Evolutionary conservation across 2,888 invertebrate species (phyloP).

Genomic region (Desoria tigrina): DNA sequence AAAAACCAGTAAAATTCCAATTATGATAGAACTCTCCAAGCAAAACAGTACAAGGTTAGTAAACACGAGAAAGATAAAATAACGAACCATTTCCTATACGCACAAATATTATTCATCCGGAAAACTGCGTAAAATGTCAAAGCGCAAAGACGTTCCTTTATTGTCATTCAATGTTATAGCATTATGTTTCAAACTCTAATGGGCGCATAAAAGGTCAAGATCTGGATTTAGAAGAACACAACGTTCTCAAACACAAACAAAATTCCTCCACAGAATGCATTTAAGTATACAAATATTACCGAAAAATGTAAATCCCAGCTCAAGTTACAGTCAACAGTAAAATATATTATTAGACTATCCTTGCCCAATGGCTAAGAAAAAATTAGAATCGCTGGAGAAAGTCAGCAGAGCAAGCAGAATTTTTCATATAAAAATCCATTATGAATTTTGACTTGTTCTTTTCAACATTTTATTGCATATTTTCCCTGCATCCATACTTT

Average conservation of each 20-base stretch:
- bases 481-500: not conserved
- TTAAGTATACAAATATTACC: no score
- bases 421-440: conserved; percentile 24
- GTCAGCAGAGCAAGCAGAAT: not conserved
- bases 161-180: not conserved
- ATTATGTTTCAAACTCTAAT: conserved; percentile 38
- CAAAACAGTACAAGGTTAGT: no score
- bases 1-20: no score
- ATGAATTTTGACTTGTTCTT: conserved; percentile 29
- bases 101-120: no score
- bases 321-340: no score
- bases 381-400: not conserved
- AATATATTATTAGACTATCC: no score
- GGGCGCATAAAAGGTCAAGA: conserved; percentile 48
- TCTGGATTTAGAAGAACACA: conserved; percentile 22
- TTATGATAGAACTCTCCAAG: no score
- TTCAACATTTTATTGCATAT: not conserved
- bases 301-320: no score
- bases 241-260: conserved; percentile 11
- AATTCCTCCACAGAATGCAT: not conserved
- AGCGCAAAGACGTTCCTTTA: no score
- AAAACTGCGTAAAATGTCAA: no score
- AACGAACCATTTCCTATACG: no score
- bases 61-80: no score
- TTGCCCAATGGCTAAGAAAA: not conserved